A percentile compares a stretch with the other conserved stretches of the same genome.
phyloP scores from a whole-genome alignment of 2,113 vertebrate genomes.

The Cichladusa arquata region DNA sequence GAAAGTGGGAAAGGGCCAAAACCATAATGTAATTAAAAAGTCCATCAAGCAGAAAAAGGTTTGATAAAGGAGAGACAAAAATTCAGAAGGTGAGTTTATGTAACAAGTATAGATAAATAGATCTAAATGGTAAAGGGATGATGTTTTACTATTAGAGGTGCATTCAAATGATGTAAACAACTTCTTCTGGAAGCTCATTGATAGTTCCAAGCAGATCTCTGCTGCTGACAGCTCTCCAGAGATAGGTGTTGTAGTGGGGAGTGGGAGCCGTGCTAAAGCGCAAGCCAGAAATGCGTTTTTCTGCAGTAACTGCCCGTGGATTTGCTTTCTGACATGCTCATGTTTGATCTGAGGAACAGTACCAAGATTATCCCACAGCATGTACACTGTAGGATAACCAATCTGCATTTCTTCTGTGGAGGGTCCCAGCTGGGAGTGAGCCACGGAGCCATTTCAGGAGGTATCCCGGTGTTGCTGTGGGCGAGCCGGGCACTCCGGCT shows the following conservation, averaged over 20 bases:
- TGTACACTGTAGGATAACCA: not conserved
- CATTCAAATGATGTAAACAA: not conserved
- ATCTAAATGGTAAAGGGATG: not conserved
- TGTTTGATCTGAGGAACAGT: not conserved
- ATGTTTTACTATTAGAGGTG: not conserved
- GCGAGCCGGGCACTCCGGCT: fast-evolving
- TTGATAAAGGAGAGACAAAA: not conserved
- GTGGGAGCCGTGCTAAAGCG: not conserved
- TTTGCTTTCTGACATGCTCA: not conserved
- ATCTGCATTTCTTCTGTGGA: not conserved
- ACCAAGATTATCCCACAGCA: not conserved
- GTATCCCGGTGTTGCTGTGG: not conserved
- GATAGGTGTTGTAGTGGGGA: not conserved
- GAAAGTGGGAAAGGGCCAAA: not conserved
- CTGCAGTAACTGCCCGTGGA: not conserved
- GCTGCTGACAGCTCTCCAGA: not conserved
- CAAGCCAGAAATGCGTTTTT: not conserved
- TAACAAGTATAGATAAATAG: not conserved
- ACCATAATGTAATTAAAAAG: not conserved
- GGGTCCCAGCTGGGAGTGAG: not conserved
- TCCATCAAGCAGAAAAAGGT: not conserved
- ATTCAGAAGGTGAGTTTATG: not conserved
- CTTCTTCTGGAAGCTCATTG: not conserved
- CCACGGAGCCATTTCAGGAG: fast-evolving
- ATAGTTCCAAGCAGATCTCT: not conserved